Percentiles rank a stretch among this genome's conserved stretches.
phyloP scores from a whole-genome alignment of 1,140 invertebrate genomes.

The Aphelinus atriplicis region DNA sequence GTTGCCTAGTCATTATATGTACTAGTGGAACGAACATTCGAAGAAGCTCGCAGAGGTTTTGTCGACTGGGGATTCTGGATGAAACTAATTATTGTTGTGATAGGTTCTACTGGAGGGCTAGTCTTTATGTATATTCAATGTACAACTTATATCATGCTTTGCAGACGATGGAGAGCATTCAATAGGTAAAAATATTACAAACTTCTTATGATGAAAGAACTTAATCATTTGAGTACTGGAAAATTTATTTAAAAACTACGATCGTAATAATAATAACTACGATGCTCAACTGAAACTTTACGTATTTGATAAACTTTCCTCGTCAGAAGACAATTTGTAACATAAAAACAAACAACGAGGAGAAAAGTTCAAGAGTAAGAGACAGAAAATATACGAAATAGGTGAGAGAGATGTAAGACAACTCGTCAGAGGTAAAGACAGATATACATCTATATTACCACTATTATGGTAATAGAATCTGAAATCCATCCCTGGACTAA shows the following conservation, averaged over 20 bases:
- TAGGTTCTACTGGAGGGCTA: conserved; percentile 93
- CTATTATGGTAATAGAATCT: conserved; percentile 27
- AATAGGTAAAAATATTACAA: conserved; percentile 78
- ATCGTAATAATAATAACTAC: conserved; percentile 55
- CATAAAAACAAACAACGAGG: conserved; percentile 18
- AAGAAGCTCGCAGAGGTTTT: conserved; percentile 83
- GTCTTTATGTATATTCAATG: conserved; percentile 98
- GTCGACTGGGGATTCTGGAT: conserved; percentile 98
- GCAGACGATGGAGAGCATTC: conserved; percentile 90
- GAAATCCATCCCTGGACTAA: conserved; percentile 16
- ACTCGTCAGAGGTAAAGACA: conserved; percentile 19
- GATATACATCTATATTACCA: conserved; percentile 18
- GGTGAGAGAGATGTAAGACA: conserved; percentile 19
- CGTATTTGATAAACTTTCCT: conserved; percentile 59
- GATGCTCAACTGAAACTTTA: conserved; percentile 59
- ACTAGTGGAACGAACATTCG: conserved; percentile 91
- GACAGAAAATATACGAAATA: too few relatives aligned
- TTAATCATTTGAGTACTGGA: too few relatives aligned
- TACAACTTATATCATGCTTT: conserved; percentile 91
- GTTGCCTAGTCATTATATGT: conserved; percentile 97
- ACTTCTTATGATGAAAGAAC: too few relatives aligned
- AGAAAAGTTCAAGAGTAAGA: conserved; percentile 1
- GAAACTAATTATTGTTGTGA: conserved; percentile 94
- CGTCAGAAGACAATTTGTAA: conserved; percentile 59
- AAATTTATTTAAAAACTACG: too few relatives aligned